Base-by-base conservation (phyloP, 2,888 invertebrate genomes). In the Drosophila emarginata region DNA sequence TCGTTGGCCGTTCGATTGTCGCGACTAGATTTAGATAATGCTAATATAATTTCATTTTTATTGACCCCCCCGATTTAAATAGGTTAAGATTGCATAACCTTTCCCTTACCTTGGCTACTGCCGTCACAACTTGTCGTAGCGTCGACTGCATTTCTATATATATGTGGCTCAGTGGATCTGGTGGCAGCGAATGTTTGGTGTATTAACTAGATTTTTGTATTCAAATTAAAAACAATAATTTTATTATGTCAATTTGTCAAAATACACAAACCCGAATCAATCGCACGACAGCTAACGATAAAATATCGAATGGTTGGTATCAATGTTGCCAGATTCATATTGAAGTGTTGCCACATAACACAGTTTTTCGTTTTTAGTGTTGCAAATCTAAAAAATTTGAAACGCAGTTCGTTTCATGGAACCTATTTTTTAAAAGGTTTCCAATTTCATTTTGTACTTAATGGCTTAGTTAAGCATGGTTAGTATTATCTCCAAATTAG, bases 31-130 rank as follows among this genome's bases (percentile, higher is more conserved):
- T 36, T 5, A 9, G 14, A 12, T 68, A 63, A 32, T 60, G 18
- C 23, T 28, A 26, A 61, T 18, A 12, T 23, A 21, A 36, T 58
- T 58, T 50, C 11, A 11, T 28, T 70, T 58, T 64, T 66, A 76
- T 63, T 71, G 75, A 66, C n/a, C 53, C 57, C 51, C 21, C 14
- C 11, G 6, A 36, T 66, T 40, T 79, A 61, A 72, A 61, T 84
- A 82, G 85, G 88, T 80, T 78, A 45, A 83, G 84, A 87, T 90
- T 90, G 90, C 90, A 90, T 90, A 90, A 90, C 87, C 76, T 67
- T 39, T 52, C 28, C 62, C 66, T 23, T 87, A 90, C 90, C 90
- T 90, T 89, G 57, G 87, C 74, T 57, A 78, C 83, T 45, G 78
- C 64, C 54, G 77, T 75, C 56, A 87, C 74, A 63, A 78, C 78